A percentile compares a stretch with the other conserved stretches of the same genome.
Evolutionary conservation across 2,888 invertebrate species (phyloP).

Genomic region (Omphaloscelis lunosa): DNA sequence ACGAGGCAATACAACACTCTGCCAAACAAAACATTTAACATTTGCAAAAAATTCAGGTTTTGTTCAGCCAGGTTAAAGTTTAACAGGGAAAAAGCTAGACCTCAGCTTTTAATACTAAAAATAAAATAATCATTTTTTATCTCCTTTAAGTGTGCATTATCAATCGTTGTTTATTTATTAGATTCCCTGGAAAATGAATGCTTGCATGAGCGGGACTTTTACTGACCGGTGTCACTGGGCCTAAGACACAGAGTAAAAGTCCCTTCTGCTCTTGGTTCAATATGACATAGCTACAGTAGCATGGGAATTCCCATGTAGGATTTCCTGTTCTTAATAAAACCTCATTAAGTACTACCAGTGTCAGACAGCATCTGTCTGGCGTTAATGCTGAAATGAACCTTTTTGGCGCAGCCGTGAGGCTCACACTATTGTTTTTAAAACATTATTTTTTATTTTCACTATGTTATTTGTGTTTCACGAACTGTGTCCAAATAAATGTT

Average conservation of each 20-base stretch:
- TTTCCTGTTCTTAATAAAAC: conserved; percentile 34
- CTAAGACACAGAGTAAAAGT: neutral
- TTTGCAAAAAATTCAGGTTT: neutral
- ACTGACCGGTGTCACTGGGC: neutral
- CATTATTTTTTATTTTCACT: too few relatives aligned
- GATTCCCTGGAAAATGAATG: neutral
- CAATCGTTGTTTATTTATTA: neutral
- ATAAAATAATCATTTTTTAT: neutral
- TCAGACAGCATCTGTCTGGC: too few relatives aligned
- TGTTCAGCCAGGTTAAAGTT: neutral
- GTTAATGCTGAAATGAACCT: too few relatives aligned
- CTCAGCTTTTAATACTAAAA: neutral
- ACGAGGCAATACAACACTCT: conserved; percentile 95
- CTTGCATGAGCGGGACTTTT: neutral
- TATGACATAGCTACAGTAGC: neutral
- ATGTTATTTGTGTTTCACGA: too few relatives aligned
- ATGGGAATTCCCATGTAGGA: conserved; percentile 27
- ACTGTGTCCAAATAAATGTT: too few relatives aligned
- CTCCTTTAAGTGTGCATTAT: neutral
- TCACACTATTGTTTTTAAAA: too few relatives aligned
- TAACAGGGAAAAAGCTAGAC: neutral
- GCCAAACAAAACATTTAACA: conserved; percentile 51
- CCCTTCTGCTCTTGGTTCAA: neutral
- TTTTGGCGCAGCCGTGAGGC: too few relatives aligned
- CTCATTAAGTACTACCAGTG: conserved; percentile 2